A percentile compares a stretch with the other conserved stretches of the same genome.
Conservation (phyloP, 2,113 vertebrate species). For the Struthio camelus region DNA sequence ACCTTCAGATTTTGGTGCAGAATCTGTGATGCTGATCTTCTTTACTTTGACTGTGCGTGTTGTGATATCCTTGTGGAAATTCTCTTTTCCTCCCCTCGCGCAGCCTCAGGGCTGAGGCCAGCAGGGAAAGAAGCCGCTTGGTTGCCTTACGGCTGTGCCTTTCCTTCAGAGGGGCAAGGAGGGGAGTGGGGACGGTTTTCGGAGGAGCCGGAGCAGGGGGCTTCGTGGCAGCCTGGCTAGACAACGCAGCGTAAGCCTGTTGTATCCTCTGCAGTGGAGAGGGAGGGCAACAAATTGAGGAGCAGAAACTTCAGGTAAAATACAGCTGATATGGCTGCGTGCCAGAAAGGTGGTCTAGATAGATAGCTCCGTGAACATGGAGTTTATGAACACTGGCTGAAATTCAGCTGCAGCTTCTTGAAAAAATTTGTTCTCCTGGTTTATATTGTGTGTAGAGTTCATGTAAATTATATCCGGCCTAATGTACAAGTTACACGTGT, state of each 20-base stretch:
- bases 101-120: neutral
- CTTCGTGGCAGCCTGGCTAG: neutral
- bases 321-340: fast-evolving
- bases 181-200: neutral
- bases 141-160: neutral
- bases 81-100: neutral
- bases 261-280: neutral
- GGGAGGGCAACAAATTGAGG: neutral
- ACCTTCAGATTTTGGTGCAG: neutral
- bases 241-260: neutral
- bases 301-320: neutral
- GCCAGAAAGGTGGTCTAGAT: neutral
- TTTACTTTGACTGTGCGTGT: neutral
- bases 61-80: neutral
- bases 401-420: neutral
- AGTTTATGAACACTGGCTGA: neutral
- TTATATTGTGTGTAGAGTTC: neutral
- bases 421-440: neutral
- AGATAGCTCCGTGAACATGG: neutral
- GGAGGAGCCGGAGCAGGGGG: neutral
- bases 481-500: neutral
- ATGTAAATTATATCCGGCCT: neutral
- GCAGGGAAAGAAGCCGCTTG: neutral
- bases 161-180: neutral
- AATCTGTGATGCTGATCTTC: neutral